Evolutionary conservation across 2,797 vertebrate genomes (phyloP), one percentile per base, ranked within the genome.

Genomic region (Notolepis coatsorum): DNA sequence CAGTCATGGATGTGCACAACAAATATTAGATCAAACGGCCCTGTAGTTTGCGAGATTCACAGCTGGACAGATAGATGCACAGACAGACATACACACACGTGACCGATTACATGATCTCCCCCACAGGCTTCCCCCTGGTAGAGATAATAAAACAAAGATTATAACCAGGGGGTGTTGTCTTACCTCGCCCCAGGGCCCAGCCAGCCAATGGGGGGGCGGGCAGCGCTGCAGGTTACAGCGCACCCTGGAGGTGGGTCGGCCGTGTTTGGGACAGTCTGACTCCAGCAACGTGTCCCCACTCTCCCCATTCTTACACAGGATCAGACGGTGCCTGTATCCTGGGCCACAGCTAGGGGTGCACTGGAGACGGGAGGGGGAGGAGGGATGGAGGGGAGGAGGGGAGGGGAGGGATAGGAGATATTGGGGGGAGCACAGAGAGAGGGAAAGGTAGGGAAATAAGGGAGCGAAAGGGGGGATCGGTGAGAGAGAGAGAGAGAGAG

Each of bases 221-320:
- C 97, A 99, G 57, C 96, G 96, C 75, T 97, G 95, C 68, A 98
- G 89, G 87, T 96, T 98, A 87, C 97, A 99, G 79, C 97, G 94
- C 88, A 99, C 94, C 82, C 94, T 96, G 83, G 92, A 93, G 8
- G 96, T 96, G 18, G 97, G 97, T 7, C 96, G 95, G 80, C 92
- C 72, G 0, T 92, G 81, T 50, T 94, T 94, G 0, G 88, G 79
- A 76, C 97, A 99, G 73, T 93, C 94, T 0, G 93, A 88, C 6
- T 93, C 90, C 0, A 94, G 91, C 82, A 98, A 80, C 0, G 93
- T 95, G 5, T 93, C 73, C 0, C 93, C 89, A 10, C 94, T 94
- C 76, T 98, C 97, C 0, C 96, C 95, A 0, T 94, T 96, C 81
- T 96, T 97, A 83, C 97, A 99, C 61, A 98, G 91, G 50, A 99